These are phyloP conservation scores for Diorhabda sublineata DNA, from an alignment of 1,140 invertebrate species.

Conservation along the genomic window DNA sequence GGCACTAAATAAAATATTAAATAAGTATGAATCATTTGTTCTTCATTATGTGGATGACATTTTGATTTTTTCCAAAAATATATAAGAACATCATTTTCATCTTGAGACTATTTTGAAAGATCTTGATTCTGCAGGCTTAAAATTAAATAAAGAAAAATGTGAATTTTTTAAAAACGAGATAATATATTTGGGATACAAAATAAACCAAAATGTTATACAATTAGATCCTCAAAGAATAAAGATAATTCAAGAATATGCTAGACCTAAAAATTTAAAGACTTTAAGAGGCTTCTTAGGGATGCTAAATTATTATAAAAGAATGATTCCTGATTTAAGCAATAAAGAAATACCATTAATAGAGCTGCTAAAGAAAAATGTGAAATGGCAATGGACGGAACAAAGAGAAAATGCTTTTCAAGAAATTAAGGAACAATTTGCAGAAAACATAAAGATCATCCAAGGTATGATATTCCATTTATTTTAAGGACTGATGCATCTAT, in stretches of 20 bases:
- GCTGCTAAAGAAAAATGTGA: conserved; percentile 29
- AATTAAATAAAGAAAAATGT: conserved; percentile 35
- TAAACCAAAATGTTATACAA: conserved; percentile 28
- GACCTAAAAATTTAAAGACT: conserved; percentile 23
- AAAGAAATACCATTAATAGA: conserved; percentile 30
- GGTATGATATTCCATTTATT: conserved; percentile 15
- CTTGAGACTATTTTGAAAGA: conserved; percentile 33
- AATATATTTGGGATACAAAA: conserved; percentile 36
- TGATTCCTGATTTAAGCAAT: conserved; percentile 28
- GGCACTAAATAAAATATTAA: not conserved
- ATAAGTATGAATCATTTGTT: conserved; percentile 23
- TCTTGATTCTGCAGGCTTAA: conserved; percentile 34
- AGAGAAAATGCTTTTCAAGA: conserved; percentile 6
- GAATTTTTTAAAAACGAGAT: conserved; percentile 30
- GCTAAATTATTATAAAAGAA: conserved; percentile 33
- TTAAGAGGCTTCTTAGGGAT: conserved; percentile 31
- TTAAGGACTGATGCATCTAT: conserved; percentile 36
- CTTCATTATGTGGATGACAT: conserved; percentile 42
- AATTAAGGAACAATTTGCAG: not conserved
- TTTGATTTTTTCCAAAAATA: conserved; percentile 41
- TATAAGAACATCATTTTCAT: conserved; percentile 35
- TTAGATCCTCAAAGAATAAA: conserved; percentile 32
- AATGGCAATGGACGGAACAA: conserved; percentile 9
- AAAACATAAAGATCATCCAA: conserved; percentile 8
- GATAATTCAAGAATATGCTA: conserved; percentile 29